Evolutionary conservation across 2,888 invertebrate genomes (phyloP), one percentile per base, ranked within the genome.

Genomic region (Sminthurinus aureus): DNA sequence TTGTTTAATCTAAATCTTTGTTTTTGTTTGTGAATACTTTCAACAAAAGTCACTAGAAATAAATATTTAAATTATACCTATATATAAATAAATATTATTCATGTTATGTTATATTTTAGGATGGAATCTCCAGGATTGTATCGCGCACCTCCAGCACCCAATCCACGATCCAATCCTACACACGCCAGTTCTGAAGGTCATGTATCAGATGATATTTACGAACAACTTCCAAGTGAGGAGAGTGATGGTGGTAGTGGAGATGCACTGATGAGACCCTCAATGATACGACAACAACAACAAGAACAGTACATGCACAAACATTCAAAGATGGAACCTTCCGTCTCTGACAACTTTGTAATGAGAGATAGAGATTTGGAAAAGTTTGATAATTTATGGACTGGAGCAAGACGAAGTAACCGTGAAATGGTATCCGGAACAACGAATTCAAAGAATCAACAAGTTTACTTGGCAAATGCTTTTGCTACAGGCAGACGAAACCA

Each of bases 151-250:
- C 88, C 88, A 12, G 86, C 88, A 15, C 87, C 87, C 0, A 85
- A 85, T 3, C 85, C 85, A 26, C 78, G 87, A 12, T n/a, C n/a
- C n/a, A n/a, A n/a, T n/a, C 86, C 85, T 2, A 84, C 85, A 38
- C 79, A 85, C 12, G 86, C 86, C 18, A 77, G 83, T n/a, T 85
- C 85, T 2, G 87, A 86, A 58, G 84, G 84, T 52, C 84, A 84
- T 66, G 52, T 85, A n/a, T 87, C 88, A 20, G 88, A 88, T 83
- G 93, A 93, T 89, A 93, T 94, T 89, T 94, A 94, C 89, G 94
- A 94, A 90, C 92, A 93, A 89, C 91, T 93, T 87, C 92, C 93
- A 24, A 93, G 93, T 90, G 94, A 94, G 90, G 94, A 94, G 89
- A 93, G 93, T 89, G 93, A 94, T 90, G 86, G 82, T 52, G 86